These are phyloP conservation scores for Boloria euphrosyne DNA, from an alignment of 2,888 invertebrate genomes.

Conservation along the genomic window DNA sequence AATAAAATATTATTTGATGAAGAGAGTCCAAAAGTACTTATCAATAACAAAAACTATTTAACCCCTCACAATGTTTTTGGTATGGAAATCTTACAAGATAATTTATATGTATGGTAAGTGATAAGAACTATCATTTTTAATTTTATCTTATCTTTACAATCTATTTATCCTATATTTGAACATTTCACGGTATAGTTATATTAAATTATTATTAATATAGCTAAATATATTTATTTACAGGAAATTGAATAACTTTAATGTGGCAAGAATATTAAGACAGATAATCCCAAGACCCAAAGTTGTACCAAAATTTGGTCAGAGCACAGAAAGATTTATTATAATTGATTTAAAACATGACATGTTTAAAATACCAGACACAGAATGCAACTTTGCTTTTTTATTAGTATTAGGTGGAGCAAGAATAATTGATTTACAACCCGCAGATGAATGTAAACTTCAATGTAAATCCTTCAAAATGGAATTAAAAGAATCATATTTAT, in stretches of 20 bases:
- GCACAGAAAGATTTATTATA: constrained; percentile 89
- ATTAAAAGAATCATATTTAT: constrained; percentile 87
- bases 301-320: constrained; percentile 88
- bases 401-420: constrained; percentile 88
- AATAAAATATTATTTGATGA: constrained; percentile 83
- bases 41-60: constrained; percentile 61
- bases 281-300: constrained; percentile 87
- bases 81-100: constrained; percentile 46
- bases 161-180: too few relatives aligned
- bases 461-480: constrained; percentile 88
- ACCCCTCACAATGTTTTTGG: constrained; percentile 64
- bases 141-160: neutral
- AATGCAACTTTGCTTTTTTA: constrained; percentile 91
- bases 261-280: constrained; percentile 86
- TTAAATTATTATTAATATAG: too few relatives aligned
- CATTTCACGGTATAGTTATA: too few relatives aligned
- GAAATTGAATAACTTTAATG: constrained; percentile 90
- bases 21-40: constrained; percentile 83
- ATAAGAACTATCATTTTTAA: neutral
- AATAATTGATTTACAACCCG: constrained; percentile 88
- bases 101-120: constrained; percentile 64
- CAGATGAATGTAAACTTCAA: constrained; percentile 87
- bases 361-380: constrained; percentile 89
- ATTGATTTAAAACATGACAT: constrained; percentile 86
- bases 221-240: constrained; percentile 67